Percentiles rank a stretch among this genome's conserved stretches.
Conservation (phyloP, 1,140 invertebrate genomes). For the Trigoniulus corallinus region DNA sequence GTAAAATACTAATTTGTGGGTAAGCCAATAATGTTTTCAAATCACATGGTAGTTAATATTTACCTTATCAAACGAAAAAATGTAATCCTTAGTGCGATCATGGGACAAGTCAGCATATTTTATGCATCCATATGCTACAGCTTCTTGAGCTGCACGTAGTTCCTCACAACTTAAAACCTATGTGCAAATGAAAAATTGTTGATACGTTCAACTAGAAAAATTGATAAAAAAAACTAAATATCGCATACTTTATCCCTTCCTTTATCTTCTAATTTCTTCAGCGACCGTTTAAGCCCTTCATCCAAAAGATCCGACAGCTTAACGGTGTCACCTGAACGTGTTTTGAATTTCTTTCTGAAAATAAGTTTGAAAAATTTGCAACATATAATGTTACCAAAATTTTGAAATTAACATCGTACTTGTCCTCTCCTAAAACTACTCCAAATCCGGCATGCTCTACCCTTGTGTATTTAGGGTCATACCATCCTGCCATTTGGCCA, state of each 20-base stretch:
- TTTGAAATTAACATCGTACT: conserved; percentile 26
- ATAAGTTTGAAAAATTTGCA: background rate
- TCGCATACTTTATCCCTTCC: conserved; percentile 54
- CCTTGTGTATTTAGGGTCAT: conserved; percentile 40
- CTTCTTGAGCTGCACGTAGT: conserved; percentile 63
- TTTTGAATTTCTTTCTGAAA: conserved; percentile 88
- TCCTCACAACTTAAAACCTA: conserved; percentile 64
- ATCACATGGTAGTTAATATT: background rate
- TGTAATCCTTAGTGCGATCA: conserved; percentile 84
- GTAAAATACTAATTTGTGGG: conserved; percentile 1
- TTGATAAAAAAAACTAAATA: conserved; percentile 4
- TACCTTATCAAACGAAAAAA: conserved; percentile 94
- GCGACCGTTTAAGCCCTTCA: conserved; percentile 69
- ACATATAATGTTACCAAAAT: conserved; percentile 7
- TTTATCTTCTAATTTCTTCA: conserved; percentile 79
- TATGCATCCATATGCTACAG: conserved; percentile 95
- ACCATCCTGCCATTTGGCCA: conserved; percentile 49
- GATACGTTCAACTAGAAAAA: background rate
- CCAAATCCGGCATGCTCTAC: conserved; percentile 91
- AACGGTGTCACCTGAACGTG: conserved; percentile 90
- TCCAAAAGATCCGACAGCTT: conserved; percentile 78
- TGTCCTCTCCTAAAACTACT: conserved; percentile 94
- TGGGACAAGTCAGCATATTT: conserved; percentile 96
- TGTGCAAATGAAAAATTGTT: conserved; percentile 5
- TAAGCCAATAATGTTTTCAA: too few species aligned